Conservation (phyloP, 2,888 invertebrate species). For the Tenthredo notha region DNA sequence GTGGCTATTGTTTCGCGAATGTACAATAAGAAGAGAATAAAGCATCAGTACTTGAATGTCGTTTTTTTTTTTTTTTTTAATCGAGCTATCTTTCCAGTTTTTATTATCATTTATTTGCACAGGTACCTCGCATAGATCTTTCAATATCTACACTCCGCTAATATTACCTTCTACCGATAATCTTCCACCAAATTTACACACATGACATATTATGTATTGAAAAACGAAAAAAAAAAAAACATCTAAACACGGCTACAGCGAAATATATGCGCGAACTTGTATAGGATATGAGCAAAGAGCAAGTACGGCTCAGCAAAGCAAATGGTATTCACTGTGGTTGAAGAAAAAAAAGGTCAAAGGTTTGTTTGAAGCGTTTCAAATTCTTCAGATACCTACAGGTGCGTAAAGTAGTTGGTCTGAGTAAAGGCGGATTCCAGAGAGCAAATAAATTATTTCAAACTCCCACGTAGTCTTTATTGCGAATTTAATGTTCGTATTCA, state of each 20-base stretch:
- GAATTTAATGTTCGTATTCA: background rate
- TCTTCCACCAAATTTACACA: background rate
- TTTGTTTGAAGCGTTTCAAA: background rate
- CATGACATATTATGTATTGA: background rate
- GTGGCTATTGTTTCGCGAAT: constrained; percentile 25
- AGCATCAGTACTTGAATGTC: constrained; percentile 11
- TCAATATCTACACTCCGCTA: background rate
- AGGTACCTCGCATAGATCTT: background rate
- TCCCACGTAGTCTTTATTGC: background rate
- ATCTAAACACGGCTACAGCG: background rate
- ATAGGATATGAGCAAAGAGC: background rate
- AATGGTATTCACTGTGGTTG: background rate
- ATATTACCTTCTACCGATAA: background rate
- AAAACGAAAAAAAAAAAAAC: background rate
- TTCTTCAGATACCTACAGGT: background rate
- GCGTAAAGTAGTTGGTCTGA: background rate
- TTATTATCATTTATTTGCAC: background rate
- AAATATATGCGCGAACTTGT: background rate
- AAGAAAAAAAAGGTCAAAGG: constrained; percentile 21
- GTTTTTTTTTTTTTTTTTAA: constrained; percentile 12
- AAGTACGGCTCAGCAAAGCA: background rate
- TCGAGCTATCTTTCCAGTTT: background rate
- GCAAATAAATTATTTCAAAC: background rate
- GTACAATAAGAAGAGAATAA: background rate
- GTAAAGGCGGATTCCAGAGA: background rate